Evolutionary conservation across 2,797 vertebrate species (phyloP).

Genomic region (Anniella stebbinsi): DNA sequence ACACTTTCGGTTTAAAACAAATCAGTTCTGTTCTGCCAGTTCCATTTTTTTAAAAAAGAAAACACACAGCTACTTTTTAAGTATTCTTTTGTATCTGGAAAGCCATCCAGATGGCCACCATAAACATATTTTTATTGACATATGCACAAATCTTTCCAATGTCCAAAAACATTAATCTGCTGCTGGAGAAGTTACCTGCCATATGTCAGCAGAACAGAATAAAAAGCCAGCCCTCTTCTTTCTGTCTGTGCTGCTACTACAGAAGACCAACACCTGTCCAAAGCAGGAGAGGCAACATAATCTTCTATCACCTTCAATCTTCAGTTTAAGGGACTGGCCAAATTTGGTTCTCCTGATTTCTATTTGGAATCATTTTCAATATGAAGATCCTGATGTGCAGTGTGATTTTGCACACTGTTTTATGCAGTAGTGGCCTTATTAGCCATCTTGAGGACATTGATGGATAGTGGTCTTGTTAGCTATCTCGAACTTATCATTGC

Average conservation of each 20-base stretch:
- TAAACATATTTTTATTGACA: constrained; percentile 71
- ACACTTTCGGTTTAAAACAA: background rate
- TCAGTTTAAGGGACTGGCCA: background rate
- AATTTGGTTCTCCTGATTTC: background rate
- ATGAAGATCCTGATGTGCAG: background rate
- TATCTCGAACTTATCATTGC: background rate
- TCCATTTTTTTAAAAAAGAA: too few species aligned
- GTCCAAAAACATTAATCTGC: background rate
- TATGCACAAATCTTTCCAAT: background rate
- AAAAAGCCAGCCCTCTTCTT: background rate
- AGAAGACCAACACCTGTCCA: background rate
- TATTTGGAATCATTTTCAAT: background rate
- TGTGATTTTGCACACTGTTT: background rate
- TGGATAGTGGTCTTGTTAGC: too few species aligned
- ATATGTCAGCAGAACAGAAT: background rate
- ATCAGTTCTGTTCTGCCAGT: background rate
- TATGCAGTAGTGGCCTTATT: too few species aligned
- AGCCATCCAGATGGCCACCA: constrained; percentile 73
- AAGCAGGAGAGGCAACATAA: background rate
- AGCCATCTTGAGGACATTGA: too few species aligned
- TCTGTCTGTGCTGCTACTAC: background rate
- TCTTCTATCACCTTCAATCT: background rate
- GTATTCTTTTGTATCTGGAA: constrained; percentile 60
- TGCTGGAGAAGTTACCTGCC: background rate
- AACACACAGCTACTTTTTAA: background rate